Evolutionary conservation across 2,888 invertebrate genomes (phyloP), one percentile per base, ranked within the genome.

Genomic region (Diadromus collaris): DNA sequence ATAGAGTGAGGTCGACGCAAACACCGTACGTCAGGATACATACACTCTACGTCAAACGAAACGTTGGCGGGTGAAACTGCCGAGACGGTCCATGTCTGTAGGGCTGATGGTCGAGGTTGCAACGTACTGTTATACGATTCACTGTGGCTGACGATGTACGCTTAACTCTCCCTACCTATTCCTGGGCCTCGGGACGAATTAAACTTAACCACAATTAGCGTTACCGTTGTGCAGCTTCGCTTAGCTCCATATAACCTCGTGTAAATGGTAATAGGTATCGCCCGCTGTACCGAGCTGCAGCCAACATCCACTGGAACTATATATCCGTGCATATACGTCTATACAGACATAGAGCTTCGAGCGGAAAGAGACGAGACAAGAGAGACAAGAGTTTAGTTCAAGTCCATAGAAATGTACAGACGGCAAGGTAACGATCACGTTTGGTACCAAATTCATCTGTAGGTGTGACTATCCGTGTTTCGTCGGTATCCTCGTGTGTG

Each of bases 161-260:
- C 24, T 44, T 32, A 63, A 41, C 38, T 41, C 16, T 5, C 38
- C 16, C 16, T 41, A 4, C 16, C 16, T 5, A 79, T 67, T 64
- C 68, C 63, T 34, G 63, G 73, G 81, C 81, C 81, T 82, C 82
- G 81, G 61, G 76, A 79, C 78, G 84, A 86, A 87, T 87, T 84
- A 85, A 86, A 87, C 87, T 85, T 86, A 82, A 87, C 87, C 87
- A 84, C 87, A 87, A 87, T 87, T 87, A 87, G 87, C 81, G 70
- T 81, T 77, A 61, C 65, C 78, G 74, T 63, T 72, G 44, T 64
- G 63, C 77, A 48, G 84, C 79, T 84, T 83, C 82, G 85, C 83
- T 83, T 81, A 83, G 82, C 76, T 81, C 74, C 81, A 77, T 72
- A 84, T 82, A 82, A 86, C 86, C 83, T 80, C 82, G 82, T 84